Conservation (phyloP, 2,113 vertebrate species). For the Xenopus laevis region DNA sequence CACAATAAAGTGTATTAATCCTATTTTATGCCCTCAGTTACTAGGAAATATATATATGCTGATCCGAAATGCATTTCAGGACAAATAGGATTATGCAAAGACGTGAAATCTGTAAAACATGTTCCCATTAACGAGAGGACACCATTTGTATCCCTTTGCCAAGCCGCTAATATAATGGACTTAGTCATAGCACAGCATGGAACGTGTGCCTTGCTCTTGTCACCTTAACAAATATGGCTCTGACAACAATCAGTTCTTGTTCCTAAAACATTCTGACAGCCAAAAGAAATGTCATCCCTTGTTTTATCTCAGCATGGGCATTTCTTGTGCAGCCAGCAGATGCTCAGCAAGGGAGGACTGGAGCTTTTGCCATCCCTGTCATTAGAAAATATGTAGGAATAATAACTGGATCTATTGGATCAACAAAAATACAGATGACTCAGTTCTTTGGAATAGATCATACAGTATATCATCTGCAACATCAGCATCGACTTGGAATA, state of each 20-base stretch:
- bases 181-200: conserved; percentile 18
- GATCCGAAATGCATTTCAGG: too few relatives aligned
- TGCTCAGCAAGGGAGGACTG: conserved; percentile 52
- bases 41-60: too few relatives aligned
- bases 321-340: conserved; percentile 53
- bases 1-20: too few relatives aligned
- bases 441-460: conserved; percentile 5
- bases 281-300: conserved; percentile 51
- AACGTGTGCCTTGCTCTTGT: conserved; percentile 35
- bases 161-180: conserved; percentile 45
- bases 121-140: too few relatives aligned
- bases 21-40: too few relatives aligned
- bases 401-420: conserved; percentile 11
- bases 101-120: too few relatives aligned
- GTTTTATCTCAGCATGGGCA: conserved; percentile 43
- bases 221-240: conserved; percentile 41
- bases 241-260: conserved; percentile 58
- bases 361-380: conserved; percentile 14
- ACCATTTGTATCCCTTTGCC: conserved; percentile 20
- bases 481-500: too few relatives aligned
- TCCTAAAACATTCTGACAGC: conserved; percentile 47
- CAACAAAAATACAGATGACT: neutral
- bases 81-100: too few relatives aligned
- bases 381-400: neutral
- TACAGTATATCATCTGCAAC: neutral